A percentile compares a stretch with the other conserved stretches of the same genome.
phyloP scores from a whole-genome alignment of 2,888 invertebrate genomes.

The Troides aeacus region DNA sequence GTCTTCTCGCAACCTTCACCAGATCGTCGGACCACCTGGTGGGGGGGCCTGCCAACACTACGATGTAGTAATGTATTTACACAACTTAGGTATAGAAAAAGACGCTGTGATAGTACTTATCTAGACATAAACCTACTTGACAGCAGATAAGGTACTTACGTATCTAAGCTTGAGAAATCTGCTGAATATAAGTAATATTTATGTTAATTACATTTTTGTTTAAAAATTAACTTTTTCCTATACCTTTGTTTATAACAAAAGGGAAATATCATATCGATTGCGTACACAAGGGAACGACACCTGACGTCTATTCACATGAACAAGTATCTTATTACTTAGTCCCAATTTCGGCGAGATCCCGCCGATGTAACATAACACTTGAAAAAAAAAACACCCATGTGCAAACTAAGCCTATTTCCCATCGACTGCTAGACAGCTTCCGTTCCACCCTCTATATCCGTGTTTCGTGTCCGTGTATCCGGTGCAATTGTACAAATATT shows the following conservation, averaged over 20 bases:
- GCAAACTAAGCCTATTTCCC: slow-evolving; percentile 42
- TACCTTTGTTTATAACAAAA: neutral
- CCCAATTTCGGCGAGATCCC: slow-evolving; percentile 52
- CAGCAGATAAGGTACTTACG: too few relatives aligned
- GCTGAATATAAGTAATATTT: too few relatives aligned
- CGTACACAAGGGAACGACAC: slow-evolving; percentile 12
- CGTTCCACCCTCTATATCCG: slow-evolving; percentile 40
- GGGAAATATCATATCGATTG: neutral
- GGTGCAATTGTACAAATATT: slow-evolving; percentile 54
- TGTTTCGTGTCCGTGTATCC: slow-evolving; percentile 46
- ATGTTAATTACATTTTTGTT: neutral
- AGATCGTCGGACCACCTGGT: too few relatives aligned
- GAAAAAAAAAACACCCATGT: slow-evolving; percentile 41
- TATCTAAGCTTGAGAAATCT: too few relatives aligned
- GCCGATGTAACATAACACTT: slow-evolving; percentile 36
- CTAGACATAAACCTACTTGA: too few relatives aligned
- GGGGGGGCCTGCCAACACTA: too few relatives aligned
- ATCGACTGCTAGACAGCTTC: slow-evolving; percentile 37
- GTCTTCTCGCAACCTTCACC: too few relatives aligned
- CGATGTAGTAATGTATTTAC: too few relatives aligned
- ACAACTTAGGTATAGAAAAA: too few relatives aligned
- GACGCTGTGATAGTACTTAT: too few relatives aligned
- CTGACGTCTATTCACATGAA: slow-evolving; percentile 20
- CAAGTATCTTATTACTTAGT: slow-evolving; percentile 45
- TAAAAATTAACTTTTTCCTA: neutral